Evolutionary conservation across 2,113 vertebrate species (phyloP), one percentile per base, ranked within the genome.

Genomic region (Phalacrocorax carbo): DNA sequence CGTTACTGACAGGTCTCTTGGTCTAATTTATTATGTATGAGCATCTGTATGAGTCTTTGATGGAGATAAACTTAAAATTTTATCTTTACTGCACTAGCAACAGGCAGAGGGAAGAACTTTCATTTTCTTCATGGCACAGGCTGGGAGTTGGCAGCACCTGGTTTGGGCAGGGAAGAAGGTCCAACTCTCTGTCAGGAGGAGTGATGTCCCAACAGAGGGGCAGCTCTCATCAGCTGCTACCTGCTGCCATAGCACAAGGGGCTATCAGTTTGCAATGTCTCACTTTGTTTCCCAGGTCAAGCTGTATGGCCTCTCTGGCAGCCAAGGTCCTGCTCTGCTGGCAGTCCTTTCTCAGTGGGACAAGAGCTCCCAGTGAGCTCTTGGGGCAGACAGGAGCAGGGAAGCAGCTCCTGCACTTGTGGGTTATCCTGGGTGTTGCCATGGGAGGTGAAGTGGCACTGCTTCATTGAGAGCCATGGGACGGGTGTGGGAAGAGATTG

Each of bases 141-240:
- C n/a, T 73, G 38, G 51, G 25, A 48, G 8, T 7, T 64, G 69
- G 26, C 20, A 88, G 26, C n/a, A 17, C 11, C 32, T 14, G 52
- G 7, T 72, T 80, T 61, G 54, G 34, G 11, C 25, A 73, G 77
- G 29, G 29, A 73, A 62, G 52, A 60, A 61, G 8, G 15, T 48
- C 20, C 55, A 54, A n/a, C 8, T 66, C 16, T 54, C 19, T 66
- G 64, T 44, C 16, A 78, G 34, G 27, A 52, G 25, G 11, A 66
- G 0, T 23, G 48, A 66, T 40, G 22, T 42, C 32, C 19, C 1
- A 1, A 17, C 0, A 2, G 44, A 62, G 7, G 32, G 3, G 4
- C 36, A 81, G 49, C 16, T 49, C n/a, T 54, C 22, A 16, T 51
- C 34, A 51, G 27, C 23, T 83, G 71, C 71, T 76, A 11, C 16